Percentiles rank a stretch among this genome's conserved stretches.
These are phyloP conservation scores for Andrena bicolor DNA, from an alignment of 2,888 invertebrate species.

Conservation along the genomic window DNA sequence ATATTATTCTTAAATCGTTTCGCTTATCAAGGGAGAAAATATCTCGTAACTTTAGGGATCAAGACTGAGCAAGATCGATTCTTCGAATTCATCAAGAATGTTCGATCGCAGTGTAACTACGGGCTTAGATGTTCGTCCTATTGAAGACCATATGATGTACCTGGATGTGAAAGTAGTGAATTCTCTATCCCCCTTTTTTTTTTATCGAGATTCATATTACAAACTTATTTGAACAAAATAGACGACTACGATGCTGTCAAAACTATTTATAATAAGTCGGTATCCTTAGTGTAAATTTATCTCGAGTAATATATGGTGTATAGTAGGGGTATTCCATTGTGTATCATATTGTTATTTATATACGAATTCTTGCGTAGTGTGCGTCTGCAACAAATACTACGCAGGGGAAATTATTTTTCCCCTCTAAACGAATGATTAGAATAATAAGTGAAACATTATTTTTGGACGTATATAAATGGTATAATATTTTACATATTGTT, in stretches of 20 bases:
- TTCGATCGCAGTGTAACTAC: slow-evolving; percentile 23
- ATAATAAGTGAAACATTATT: slow-evolving; percentile 32
- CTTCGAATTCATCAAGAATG: slow-evolving; percentile 13
- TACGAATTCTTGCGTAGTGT: background rate
- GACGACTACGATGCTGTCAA: background rate
- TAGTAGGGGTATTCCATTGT: background rate
- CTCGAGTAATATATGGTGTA: background rate
- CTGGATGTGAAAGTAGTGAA: slow-evolving; percentile 50
- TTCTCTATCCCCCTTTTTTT: slow-evolving; percentile 17
- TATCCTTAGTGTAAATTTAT: background rate
- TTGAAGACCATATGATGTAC: slow-evolving; percentile 48
- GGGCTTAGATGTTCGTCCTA: slow-evolving; percentile 30
- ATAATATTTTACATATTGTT: slow-evolving; percentile 36
- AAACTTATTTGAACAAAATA: slow-evolving; percentile 24
- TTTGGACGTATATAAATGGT: slow-evolving; percentile 34
- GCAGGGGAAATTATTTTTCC: background rate
- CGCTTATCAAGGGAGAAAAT: slow-evolving; percentile 24
- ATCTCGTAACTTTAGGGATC: slow-evolving; percentile 10
- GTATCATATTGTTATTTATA: slow-evolving; percentile 14
- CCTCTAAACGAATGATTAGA: background rate
- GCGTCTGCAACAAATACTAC: background rate
- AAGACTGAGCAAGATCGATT: slow-evolving; percentile 44
- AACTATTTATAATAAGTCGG: slow-evolving; percentile 27
- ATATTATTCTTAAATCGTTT: slow-evolving; percentile 89
- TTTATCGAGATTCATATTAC: slow-evolving; percentile 35